Conservation (phyloP, 2,888 invertebrate species). For the Trichopoda pennipes region DNA sequence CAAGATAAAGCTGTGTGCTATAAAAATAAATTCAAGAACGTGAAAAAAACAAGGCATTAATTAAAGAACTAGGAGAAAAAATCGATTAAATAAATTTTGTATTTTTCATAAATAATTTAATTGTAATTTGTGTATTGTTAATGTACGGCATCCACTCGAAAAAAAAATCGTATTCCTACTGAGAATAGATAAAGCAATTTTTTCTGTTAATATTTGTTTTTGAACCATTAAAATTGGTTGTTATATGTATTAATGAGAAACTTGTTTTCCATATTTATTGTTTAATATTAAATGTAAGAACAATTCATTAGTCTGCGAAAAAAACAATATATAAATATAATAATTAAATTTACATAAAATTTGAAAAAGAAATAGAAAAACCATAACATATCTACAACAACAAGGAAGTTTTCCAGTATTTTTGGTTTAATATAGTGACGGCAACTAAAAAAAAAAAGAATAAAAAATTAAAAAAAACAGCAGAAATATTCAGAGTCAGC, state of each 20-base stretch:
- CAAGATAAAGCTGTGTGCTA: constrained; percentile 35
- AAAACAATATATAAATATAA: background rate
- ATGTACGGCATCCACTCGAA: background rate
- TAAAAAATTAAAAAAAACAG: background rate
- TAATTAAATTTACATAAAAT: background rate
- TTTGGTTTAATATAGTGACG: constrained; percentile 13
- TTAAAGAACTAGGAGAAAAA: constrained; percentile 30
- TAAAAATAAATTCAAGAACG: constrained; percentile 36
- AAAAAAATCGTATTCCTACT: background rate
- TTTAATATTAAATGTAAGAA: background rate
- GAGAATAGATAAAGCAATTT: constrained; percentile 4
- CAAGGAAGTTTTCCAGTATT: constrained; percentile 19
- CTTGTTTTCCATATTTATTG: background rate
- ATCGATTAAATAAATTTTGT: constrained; percentile 48
- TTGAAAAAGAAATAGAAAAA: constrained; percentile 34
- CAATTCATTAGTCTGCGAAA: background rate
- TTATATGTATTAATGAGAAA: background rate
- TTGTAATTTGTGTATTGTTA: constrained; percentile 1
- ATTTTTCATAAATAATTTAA: constrained; percentile 28
- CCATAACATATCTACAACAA: constrained; percentile 19
- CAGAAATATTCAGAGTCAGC: constrained; percentile 35
- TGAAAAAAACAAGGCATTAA: constrained; percentile 8
- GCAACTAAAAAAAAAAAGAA: constrained; percentile 14
- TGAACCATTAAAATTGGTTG: background rate
- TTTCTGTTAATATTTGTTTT: background rate